Evolutionary conservation across 2,797 vertebrate genomes (phyloP), one percentile per base, ranked within the genome.

Genomic region (Sternarchorhynchus goeldii): DNA sequence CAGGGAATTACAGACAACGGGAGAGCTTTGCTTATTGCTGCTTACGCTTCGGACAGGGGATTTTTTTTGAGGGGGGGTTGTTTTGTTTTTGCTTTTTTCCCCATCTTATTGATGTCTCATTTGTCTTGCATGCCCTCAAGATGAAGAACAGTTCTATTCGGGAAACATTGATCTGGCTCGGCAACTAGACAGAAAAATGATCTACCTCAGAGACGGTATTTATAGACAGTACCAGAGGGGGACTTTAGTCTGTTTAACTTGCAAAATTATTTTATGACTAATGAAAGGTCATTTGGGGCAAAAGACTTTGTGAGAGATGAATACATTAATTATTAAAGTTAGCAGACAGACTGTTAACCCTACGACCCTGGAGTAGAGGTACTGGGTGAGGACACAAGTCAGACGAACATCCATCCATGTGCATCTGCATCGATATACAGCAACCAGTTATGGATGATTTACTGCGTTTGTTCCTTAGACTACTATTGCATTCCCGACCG

Each of bases 261-360:
- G 74, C 74, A 78, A 84, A 80, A 80, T 79, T 67, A 71, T 45
- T 82, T 82, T 66, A 78, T 74, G 77, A 83, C 68, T 81, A 77
- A 80, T 80, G 78, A 78, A 81, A 83, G 82, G 79, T 83, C 70
- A 76, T 84, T 74, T 60, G 59, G 77, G 69, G 74, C 39, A 32
- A 75, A 84, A 78, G 58, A 70, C 71, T 81, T 68, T 72, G 21
- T 60, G 71, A 74, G 62, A 77, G 60, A 81, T 74, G 73, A 74
- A 62, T 29, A 71, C 59, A 74, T 77, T 45, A 79, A 81, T 77
- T 71, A 80, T 85, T 56, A 45, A 78, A 50, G 50, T 21, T 32
- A 71, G n/a, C 60, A 20, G 66, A 55, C 60, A 81, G 70, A 20
- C 73, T 71, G 73, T 67, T 72, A 84, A 79, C 69, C 56, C 65